Percentiles rank a stretch among this genome's conserved stretches.
Evolutionary conservation across 2,113 vertebrate genomes (phyloP).

Genomic region (Phalacrocorax carbo): DNA sequence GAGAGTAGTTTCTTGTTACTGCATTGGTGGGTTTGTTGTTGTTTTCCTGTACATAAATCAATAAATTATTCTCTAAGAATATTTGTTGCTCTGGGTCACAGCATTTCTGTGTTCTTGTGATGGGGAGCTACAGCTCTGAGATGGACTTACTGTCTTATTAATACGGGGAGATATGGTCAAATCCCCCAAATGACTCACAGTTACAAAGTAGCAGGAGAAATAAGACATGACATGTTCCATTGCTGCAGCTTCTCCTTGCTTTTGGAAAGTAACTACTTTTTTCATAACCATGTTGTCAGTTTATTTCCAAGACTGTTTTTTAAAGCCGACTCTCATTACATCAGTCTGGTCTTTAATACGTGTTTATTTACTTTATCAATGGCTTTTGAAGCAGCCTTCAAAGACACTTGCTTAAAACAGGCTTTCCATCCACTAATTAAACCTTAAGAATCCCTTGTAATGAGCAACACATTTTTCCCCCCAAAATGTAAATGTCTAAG

Average conservation of each 20-base stretch:
- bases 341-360: neutral
- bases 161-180: neutral
- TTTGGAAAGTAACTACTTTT: neutral
- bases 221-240: neutral
- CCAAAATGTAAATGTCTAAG: neutral
- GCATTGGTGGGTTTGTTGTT: neutral
- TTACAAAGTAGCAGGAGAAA: neutral
- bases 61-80: neutral
- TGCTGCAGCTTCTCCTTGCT: neutral
- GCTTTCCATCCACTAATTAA: slow-evolving; percentile 46
- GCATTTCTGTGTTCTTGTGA: neutral
- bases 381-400: slow-evolving; percentile 43
- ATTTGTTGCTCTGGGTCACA: neutral
- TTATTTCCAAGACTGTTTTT: slow-evolving; percentile 7
- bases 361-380: slow-evolving; percentile 5
- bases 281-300: neutral
- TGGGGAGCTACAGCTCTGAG: neutral
- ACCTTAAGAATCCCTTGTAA: slow-evolving; percentile 23
- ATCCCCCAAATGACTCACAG: neutral
- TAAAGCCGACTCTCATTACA: slow-evolving; percentile 9
- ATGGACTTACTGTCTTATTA: neutral
- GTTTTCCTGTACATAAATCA: neutral
- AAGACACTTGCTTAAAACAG: slow-evolving; percentile 30
- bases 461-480: neutral
- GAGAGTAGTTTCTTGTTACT: neutral